Evolutionary conservation across 2,888 invertebrate species (phyloP), one percentile per base, ranked within the genome.

Genomic region (Sthenelais limicola): DNA sequence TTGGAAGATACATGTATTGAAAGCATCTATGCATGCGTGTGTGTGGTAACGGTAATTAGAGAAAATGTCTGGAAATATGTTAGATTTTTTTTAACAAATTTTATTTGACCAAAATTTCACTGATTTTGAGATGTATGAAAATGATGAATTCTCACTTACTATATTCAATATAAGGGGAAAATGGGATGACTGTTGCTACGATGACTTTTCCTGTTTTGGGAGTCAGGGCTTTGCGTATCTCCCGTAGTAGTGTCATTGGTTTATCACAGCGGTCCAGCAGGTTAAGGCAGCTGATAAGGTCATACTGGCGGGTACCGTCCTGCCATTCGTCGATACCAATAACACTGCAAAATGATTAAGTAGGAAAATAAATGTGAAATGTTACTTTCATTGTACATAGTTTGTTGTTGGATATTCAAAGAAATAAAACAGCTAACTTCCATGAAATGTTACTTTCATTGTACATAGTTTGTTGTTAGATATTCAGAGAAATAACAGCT

Each of bases 131-230:
- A 43, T 43, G 12, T 12, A 9, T 18, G 51, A 51, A 9, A 51
- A 21, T 18, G 21, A 9, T 9, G 18, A 68, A 18, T 18, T 15
- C 70, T 24, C 38, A 77, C 83, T 78, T 77, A 86, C 86, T 83
- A 76, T 80, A 80, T 91, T 98, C 98, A 0, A 98, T 97, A 86
- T 96, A 98, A 71, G 97, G 95, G 80, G 92, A 93, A 89, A 96
- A 95, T 0, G 98, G 98, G 75, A 98, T 90, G 18, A 98, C 98
- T 1, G 97, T 90, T 0, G 97, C 97, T n/a, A 98, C 89, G 54
- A 98, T 86, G 28, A 95, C 90, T 32, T 73, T 58, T 0, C 96
- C 96, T 26, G 79, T 82, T 68, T 91, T 91, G 0, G 93, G 92
- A 5, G 91, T 90, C 54, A 98, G 89, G 0, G 93, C 91, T 26